A percentile compares a stretch with the other conserved stretches of the same genome.
Conservation (phyloP, 2,113 vertebrate species). For the Callospermophilus lateralis region DNA sequence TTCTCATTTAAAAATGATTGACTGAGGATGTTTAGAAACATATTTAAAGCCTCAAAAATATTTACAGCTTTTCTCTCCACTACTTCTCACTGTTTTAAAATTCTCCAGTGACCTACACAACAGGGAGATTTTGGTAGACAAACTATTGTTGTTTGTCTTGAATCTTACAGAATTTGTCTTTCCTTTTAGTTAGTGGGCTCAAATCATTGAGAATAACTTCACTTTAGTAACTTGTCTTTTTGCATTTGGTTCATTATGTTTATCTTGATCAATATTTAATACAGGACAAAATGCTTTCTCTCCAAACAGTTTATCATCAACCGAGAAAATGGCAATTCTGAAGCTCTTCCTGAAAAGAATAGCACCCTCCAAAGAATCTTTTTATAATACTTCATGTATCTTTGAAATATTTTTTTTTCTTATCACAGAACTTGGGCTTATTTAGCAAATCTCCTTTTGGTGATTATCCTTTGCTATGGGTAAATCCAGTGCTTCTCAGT, state of each 20-base stretch:
- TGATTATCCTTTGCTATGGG: background rate
- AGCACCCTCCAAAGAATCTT: background rate
- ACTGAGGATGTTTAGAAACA: background rate
- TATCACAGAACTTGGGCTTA: background rate
- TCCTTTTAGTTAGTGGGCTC: background rate
- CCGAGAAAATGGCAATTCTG: background rate
- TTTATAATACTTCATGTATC: background rate
- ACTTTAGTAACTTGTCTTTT: background rate
- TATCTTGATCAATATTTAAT: background rate
- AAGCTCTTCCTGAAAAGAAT: background rate
- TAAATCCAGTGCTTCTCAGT: fast-evolving
- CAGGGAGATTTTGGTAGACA: background rate
- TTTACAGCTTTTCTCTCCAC: background rate
- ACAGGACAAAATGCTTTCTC: background rate
- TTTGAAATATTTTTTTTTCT: background rate
- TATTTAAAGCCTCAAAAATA: slow-evolving; percentile 35
- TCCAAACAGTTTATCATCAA: background rate
- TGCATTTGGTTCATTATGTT: background rate
- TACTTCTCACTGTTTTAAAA: background rate
- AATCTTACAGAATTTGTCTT: background rate
- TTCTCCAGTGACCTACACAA: background rate
- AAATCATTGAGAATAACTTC: background rate
- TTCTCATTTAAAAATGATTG: background rate
- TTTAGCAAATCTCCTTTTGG: background rate
- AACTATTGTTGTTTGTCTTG: background rate